Base-by-base conservation (phyloP, 1,140 invertebrate species). In the Battus philenor region DNA sequence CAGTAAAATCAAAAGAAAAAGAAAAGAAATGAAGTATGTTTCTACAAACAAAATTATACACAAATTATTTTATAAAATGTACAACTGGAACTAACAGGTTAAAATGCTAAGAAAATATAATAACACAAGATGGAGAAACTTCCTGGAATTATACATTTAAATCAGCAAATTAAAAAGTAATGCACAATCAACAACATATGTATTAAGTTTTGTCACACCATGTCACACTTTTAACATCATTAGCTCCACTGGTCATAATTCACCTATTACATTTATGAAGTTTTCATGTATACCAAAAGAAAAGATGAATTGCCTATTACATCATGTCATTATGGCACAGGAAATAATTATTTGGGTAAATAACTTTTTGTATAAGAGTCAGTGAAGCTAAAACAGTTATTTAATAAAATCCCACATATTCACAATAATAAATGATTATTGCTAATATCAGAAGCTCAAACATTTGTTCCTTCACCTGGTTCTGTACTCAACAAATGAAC, bases 401-500 rank as follows among this genome's bases (percentile, higher is more conserved):
- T 41, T 29, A 26, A 41, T 16, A 4, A 36, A 10, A 17, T 36
- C 32, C 15, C n/a, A 18, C 0, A 18, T 12, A 12, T 16, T 9
- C n/a, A 22, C 9, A 17, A 29, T 9, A 29, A 16, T 16, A 18
- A 15, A n/a, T 41, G 18, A 29, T n/a, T 41, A 30, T 11, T 30
- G 29, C 13, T 29, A 27, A 29, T 9, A 27, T 41, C 15, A 9
- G 12, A 56, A 52, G 49, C 49, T 53, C 53, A 51, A 44, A 50
- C 45, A 26, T 54, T 45, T 50, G 32, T 52, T 44, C 44, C 46
- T 34, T 50, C 46, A 41, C 46, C 49, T 44, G 12, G 45, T 51
- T 50, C 53, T 49, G 50, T 55, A 48, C 43, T 34, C 20, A 13
- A 41, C 30, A 34, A 5, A 52, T 32, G 20, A 47, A 13, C 32